Evolutionary conservation across 2,888 invertebrate species (phyloP).

Genomic region (Glaucopsyche alexis): DNA sequence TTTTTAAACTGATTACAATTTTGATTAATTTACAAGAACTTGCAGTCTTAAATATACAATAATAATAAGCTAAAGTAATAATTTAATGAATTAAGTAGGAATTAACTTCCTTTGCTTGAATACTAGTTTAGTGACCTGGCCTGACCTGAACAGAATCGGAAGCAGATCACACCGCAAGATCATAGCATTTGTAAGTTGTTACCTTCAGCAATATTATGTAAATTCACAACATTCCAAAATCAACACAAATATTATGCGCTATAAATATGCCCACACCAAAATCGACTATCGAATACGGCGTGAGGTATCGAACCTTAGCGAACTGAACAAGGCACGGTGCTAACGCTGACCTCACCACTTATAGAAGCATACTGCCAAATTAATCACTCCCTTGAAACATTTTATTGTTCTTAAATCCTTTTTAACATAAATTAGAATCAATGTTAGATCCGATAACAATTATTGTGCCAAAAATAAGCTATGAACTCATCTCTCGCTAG

Average conservation of each 20-base stretch:
- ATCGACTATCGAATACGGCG: neutral
- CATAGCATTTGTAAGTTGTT: neutral
- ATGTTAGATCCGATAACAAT: neutral
- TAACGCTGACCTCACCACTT: neutral
- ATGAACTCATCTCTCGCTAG: neutral
- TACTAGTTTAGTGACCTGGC: too few relatives aligned
- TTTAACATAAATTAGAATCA: neutral
- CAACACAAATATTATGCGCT: neutral
- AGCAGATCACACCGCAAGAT: neutral
- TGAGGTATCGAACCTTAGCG: neutral
- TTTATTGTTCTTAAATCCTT: slow-evolving; percentile 3
- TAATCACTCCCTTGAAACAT: neutral
- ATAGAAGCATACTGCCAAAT: neutral
- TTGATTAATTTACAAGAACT: too few relatives aligned
- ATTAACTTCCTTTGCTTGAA: too few relatives aligned
- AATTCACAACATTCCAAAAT: neutral
- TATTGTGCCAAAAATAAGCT: neutral
- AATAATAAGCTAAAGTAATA: too few relatives aligned
- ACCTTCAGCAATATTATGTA: neutral
- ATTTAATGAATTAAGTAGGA: too few relatives aligned
- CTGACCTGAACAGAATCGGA: too few relatives aligned
- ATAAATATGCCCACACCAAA: neutral
- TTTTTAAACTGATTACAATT: too few relatives aligned
- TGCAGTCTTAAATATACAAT: too few relatives aligned
- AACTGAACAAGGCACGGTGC: neutral